Base-by-base conservation (phyloP, 2,797 vertebrate species). In the Crax fasciolata region DNA sequence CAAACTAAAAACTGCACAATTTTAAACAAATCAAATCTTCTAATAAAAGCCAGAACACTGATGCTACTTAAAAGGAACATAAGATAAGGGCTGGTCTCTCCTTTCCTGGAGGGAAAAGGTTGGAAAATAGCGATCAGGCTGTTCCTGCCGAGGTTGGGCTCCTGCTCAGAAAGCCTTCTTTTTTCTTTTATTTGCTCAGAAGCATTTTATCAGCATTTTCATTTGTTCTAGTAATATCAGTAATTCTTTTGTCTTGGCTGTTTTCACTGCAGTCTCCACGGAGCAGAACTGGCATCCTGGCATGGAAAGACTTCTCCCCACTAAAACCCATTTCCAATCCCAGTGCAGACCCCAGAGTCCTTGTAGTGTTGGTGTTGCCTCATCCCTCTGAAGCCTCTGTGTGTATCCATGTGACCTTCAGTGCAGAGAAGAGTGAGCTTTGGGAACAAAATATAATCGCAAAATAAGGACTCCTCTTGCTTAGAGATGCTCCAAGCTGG, bases 1-100 rank as follows among this genome's bases (percentile, higher is more conserved):
- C 71, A 91, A 66, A 20, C 6, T 6, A 27, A 83, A 90, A 87
- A 8, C 19, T 70, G 84, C 35, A 46, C 81, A 48, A 75, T 84
- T 91, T 92, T 70, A 90, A 87, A 90, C 68, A 87, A 89, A 95
- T 73, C 25, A 71, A 43, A 18, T 24, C 39, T 83, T 68, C 25
- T 93, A 93, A 88, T 88, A 76, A 86, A 87, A 95, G 61, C 44
- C 92, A 96, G 90, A 91, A 61, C 62, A 71, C 49, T 44, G 83
- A 90, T 86, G 83, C 44, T 90, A 61, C 79, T 86, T 84, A 48
- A 54, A 86, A 93, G n/a, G 48, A 18, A 23, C 27, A 5, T 25
- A 84, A 91, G 74, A 90, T 87, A 93, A 90, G 32, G 49, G 28
- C n/a, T 10, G 13, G 24, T 71, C 58, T 90, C 38, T 88, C 76